Evolutionary conservation across 2,797 vertebrate species (phyloP).

Genomic region (Typhlichthys eigenmanni): DNA sequence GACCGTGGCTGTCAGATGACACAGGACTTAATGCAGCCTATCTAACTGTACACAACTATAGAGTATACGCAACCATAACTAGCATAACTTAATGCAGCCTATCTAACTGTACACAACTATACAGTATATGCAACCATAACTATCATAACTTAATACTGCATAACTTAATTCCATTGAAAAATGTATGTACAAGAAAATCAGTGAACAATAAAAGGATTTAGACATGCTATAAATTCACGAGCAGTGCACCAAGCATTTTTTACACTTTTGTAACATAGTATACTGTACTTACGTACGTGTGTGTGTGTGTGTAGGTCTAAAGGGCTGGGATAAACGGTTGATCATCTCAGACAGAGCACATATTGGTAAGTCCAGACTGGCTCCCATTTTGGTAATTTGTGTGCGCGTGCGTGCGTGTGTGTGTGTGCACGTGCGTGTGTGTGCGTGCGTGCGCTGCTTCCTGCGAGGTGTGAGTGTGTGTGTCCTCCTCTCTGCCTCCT

Average conservation of each 20-base stretch:
- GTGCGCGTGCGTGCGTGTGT: slow-evolving; percentile 20
- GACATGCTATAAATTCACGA: background rate
- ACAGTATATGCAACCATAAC: too few relatives aligned
- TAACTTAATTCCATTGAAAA: too few relatives aligned
- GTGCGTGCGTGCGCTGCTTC: slow-evolving; percentile 36
- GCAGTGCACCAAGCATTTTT: slow-evolving; percentile 5
- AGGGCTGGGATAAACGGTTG: slow-evolving; percentile 93
- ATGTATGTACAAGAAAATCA: too few relatives aligned
- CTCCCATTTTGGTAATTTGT: background rate
- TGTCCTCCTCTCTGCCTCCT: slow-evolving; percentile 65
- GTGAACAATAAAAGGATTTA: background rate
- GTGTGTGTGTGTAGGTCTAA: slow-evolving; percentile 81
- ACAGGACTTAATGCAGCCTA: too few relatives aligned
- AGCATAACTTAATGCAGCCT: too few relatives aligned
- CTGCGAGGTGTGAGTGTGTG: slow-evolving; percentile 65
- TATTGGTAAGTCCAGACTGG: slow-evolving; percentile 85
- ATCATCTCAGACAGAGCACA: slow-evolving; percentile 98
- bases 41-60: too few relatives aligned
- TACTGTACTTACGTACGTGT: background rate
- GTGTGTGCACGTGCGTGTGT: slow-evolving; percentile 1
- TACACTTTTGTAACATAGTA: too few relatives aligned
- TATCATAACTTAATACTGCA: too few relatives aligned
- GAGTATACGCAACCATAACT: too few relatives aligned
- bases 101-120: too few relatives aligned
- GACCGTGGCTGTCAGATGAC: too few relatives aligned